Evolutionary conservation across 2,888 invertebrate genomes (phyloP).

Genomic region (Eudemis profundana): DNA sequence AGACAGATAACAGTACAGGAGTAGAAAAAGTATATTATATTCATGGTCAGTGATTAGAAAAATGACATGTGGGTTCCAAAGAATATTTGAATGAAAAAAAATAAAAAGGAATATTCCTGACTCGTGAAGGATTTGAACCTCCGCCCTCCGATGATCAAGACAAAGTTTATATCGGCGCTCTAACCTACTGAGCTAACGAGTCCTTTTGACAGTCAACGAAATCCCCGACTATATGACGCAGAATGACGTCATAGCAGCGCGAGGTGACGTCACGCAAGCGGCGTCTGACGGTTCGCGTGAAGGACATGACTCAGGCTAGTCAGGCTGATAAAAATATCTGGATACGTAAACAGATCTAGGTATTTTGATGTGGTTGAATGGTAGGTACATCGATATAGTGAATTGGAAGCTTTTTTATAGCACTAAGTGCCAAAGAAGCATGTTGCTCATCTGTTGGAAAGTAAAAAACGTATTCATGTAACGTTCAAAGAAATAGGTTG

Average conservation of each 20-base stretch:
- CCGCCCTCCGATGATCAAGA: conserved; percentile 40
- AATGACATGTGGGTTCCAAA: too few species aligned
- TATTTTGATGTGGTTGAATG: too few species aligned
- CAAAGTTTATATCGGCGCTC: conserved; percentile 35
- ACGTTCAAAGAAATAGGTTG: too few species aligned
- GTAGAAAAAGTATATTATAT: too few species aligned
- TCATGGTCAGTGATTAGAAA: too few species aligned
- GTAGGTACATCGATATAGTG: too few species aligned
- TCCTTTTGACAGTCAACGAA: not conserved
- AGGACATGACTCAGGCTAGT: not conserved
- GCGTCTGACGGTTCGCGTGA: not conserved
- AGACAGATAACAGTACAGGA: too few species aligned
- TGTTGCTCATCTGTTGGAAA: too few species aligned
- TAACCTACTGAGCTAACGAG: conserved; percentile 43
- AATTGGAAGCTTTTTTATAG: too few species aligned
- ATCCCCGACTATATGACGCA: not conserved
- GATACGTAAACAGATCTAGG: too few species aligned
- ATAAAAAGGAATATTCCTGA: conserved; percentile 17
- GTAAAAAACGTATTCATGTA: too few species aligned
- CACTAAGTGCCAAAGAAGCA: too few species aligned
- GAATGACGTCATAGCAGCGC: conserved; percentile 25
- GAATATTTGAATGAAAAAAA: not conserved
- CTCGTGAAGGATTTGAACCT: conserved; percentile 44
- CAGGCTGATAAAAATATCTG: conserved; percentile 8
- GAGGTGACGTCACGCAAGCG: not conserved